Evolutionary conservation across 2,113 vertebrate genomes (phyloP), one percentile per base, ranked within the genome.

Genomic region (Cepphus grylle): DNA sequence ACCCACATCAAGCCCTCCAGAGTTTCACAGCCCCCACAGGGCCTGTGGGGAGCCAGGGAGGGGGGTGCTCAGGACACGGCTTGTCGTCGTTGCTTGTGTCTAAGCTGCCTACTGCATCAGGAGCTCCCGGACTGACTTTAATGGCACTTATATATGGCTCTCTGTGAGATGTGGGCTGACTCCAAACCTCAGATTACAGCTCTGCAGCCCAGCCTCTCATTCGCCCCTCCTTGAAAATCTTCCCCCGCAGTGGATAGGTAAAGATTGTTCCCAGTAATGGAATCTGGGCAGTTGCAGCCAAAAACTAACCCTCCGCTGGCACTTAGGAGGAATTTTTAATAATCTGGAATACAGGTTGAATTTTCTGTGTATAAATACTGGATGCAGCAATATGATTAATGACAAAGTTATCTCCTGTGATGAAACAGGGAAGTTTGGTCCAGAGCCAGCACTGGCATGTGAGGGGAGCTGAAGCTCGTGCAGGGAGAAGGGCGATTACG

Each of bases 321-420:
- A 80, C 22, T 42, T 53, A 34, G n/a, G 53, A 94, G 22, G 32
- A 42, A 66, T 95, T 97, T 94, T 93, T 73, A 85, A 27, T 77
- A 80, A 59, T 62, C 50, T 93, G 61, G n/a, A 97, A 70, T 19
- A 79, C 12, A 8, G 50, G 20, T 23, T 70, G 62, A 85, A 49
- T 96, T 89, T 94, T 91, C 93, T 77, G 2, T 66, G 15, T 56
- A 25, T 80, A 63, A 94, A 70, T 90, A 84, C 52, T 66, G 42
- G 42, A 82, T 85, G 81, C 70, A 91, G 73, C 63, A 47, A 11
- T 42, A 34, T 94, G 93, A 89, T 90, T 89, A 93, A 95, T 80
- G 66, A n/a, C 50, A 55, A 58, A 56, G 59, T 79, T 76, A 71
- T 82, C 43, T 89, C 66, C 77, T 82, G 65, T 55, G 47, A 34